Conservation (phyloP, 2,113 vertebrate species). For the Eulemur macaco region DNA sequence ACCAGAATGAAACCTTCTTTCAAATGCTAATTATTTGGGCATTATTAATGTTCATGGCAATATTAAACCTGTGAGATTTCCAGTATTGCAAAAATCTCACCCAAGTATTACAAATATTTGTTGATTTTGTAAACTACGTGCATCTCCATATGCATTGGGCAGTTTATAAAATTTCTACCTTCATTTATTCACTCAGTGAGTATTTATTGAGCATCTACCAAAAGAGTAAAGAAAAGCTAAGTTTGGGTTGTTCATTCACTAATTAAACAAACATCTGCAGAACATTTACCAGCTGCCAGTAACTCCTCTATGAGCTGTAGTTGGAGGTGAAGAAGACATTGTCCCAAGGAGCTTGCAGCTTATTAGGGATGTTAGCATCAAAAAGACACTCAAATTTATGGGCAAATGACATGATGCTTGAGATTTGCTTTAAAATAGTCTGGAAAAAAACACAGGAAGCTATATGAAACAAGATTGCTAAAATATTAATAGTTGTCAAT, state of each 20-base stretch:
- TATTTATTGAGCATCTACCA: not conserved
- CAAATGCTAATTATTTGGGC: conserved; percentile 56
- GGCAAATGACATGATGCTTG: not conserved
- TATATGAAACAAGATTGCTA: not conserved
- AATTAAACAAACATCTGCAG: not conserved
- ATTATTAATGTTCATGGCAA: conserved; percentile 33
- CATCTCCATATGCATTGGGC: not conserved
- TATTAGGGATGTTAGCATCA: not conserved
- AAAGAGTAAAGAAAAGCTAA: conserved; percentile 2
- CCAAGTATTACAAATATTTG: conserved; percentile 27
- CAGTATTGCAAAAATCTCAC: not conserved
- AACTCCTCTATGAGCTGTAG: not conserved
- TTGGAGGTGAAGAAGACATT: not conserved
- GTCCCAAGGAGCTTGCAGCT: not conserved
- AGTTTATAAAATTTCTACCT: conserved; percentile 11
- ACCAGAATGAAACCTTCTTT: conserved; percentile 58
- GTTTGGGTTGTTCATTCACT: not conserved
- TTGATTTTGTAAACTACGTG: conserved; percentile 22
- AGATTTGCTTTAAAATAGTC: conserved; percentile 13
- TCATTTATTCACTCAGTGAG: not conserved
- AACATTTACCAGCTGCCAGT: not conserved
- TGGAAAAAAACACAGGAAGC: not conserved
- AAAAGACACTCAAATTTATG: not conserved
- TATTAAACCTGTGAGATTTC: conserved; percentile 13
- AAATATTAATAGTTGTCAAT: not conserved